phyloP scores from a whole-genome alignment of 2,797 vertebrate species.

The Dryobates pubescens region DNA sequence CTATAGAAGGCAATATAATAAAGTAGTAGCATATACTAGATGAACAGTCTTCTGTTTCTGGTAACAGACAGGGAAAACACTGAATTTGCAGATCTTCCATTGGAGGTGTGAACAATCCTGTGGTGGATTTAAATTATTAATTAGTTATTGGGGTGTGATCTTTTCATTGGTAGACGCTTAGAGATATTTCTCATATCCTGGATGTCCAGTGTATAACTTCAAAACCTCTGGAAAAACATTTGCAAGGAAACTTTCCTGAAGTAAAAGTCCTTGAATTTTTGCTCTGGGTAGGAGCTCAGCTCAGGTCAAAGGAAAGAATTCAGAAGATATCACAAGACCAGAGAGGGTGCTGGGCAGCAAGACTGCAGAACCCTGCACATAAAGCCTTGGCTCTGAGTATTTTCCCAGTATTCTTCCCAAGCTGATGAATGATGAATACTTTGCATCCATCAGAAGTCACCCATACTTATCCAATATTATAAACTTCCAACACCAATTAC shows the following conservation, averaged over 20 bases:
- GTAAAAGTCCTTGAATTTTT: background rate
- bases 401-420: background rate
- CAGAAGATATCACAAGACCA: background rate
- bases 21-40: background rate
- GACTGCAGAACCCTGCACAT: background rate
- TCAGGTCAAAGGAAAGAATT: background rate
- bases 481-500: background rate
- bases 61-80: background rate
- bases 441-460: background rate
- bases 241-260: background rate
- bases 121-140: background rate
- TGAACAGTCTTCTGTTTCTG: background rate
- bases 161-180: background rate
- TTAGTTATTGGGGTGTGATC: background rate
- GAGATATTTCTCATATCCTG: background rate
- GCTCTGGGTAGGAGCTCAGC: background rate
- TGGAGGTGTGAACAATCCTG: background rate
- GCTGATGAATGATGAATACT: background rate
- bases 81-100: background rate
- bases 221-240: background rate
- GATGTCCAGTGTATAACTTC: background rate
- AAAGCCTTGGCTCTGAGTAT: background rate
- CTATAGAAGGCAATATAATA: background rate
- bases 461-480: background rate
- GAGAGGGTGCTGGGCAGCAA: accelerated